Evolutionary conservation across 2,888 invertebrate species (phyloP), one percentile per base, ranked within the genome.

Genomic region (Caenorhabditis sp.): DNA sequence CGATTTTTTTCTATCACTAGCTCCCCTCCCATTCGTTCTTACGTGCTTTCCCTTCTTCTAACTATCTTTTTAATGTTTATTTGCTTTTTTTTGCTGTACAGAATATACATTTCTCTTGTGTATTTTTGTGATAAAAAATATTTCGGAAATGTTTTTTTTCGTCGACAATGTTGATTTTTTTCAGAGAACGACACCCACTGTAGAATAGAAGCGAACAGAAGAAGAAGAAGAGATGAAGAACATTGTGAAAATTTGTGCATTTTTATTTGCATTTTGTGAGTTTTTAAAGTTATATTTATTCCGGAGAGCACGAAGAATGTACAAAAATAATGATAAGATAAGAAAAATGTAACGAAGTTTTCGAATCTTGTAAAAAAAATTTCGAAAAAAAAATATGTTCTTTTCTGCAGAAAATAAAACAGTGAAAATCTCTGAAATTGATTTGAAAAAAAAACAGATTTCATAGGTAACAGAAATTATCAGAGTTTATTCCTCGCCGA

Each of bases 211-310:
- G 43, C 43, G 43, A 43, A 5, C 36, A 5, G 17, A 43, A 5
- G 8, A 5, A 43, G 6, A 5, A 5, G 43, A 43, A 5, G 43
- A 43, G 43, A 43, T 43, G 43, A 3, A 17, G 43, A 12, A 36
- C 5, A 12, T 43, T 43, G 12, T 43, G 14, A 43, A 43, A 43
- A 17, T 23, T 21, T 2, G 51, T 58, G 51, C 66, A 36, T 55
- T 69, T 53, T 19, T 69, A 19, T 65, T 69, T 61, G 58, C 69
- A 65, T 58, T 69, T 26, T 65, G 69, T 69, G 57, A 69, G 69
- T 61, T 57, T 55, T 55, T 63, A 58, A 43, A 2, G 1, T 26
- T 49, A 36, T 24, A 24, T 58, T 62, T 68, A n/a, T 6, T 10
- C 6, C 19, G 17, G 6, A n/a, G 26, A 17, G 23, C 12, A 43